Conservation (phyloP, 2,797 vertebrate species). For the Parauchenoglanis punctatus region DNA sequence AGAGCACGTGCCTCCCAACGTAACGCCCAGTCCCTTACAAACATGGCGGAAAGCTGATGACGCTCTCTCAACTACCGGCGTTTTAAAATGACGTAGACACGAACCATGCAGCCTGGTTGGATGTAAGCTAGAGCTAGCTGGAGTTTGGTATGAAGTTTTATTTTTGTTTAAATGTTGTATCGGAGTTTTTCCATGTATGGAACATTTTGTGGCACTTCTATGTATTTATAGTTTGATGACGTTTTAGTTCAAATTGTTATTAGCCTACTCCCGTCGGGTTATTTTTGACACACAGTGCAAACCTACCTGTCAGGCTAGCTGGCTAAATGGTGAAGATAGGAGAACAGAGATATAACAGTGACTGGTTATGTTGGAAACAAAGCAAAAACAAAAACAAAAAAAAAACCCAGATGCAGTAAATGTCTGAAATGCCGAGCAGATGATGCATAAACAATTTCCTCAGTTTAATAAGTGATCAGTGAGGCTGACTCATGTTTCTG, state of each 20-base stretch:
- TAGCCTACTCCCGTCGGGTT: not conserved
- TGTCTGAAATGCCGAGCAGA: not conserved
- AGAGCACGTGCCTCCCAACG: not conserved
- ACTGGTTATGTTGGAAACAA: not conserved
- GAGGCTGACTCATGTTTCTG: not conserved
- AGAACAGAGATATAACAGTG: not conserved
- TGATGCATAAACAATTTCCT: not conserved
- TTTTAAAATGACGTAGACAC: slow-evolving; percentile 52
- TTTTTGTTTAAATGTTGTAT: not conserved
- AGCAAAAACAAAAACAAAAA: not conserved
- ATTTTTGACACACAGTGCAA: not conserved
- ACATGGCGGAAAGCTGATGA: slow-evolving; percentile 39
- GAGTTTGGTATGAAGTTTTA: slow-evolving; percentile 27
- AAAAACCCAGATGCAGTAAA: not conserved
- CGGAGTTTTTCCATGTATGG: not conserved
- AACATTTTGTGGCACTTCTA: not conserved
- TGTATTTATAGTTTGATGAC: not conserved
- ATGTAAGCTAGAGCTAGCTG: not conserved
- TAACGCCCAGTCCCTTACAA: slow-evolving; percentile 37
- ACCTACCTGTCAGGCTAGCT: not conserved
- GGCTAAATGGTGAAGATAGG: not conserved
- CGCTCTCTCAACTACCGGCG: slow-evolving; percentile 35
- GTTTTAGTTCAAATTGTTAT: not conserved
- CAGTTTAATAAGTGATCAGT: not conserved
- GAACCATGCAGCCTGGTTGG: not conserved